Base-by-base conservation (phyloP, 2,113 vertebrate species). In the Hydrochoerus hydrochaeris region DNA sequence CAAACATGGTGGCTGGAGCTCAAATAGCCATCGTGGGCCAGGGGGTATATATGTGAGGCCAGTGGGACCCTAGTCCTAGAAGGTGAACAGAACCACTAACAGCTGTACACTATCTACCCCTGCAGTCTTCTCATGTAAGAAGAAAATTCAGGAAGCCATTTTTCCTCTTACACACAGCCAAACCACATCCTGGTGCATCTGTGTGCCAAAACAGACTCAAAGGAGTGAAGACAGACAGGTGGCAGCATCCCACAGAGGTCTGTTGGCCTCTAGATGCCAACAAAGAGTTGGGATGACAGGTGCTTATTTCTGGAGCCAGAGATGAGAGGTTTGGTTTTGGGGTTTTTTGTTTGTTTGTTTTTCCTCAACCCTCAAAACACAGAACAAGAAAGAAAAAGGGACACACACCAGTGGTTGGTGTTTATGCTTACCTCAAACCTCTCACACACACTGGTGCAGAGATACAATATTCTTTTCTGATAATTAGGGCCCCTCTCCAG, bases 121-220 rank as follows among this genome's bases (percentile, higher is more conserved):
- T 77, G 17, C 62, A 32, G 20, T 93, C 41, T 94, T 78, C 49
- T 91, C 52, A 54, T 22, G 46, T 87, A 84, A 80, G 85, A 57
- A 38, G 52, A 77, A 91, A 96, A 71, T 4, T 62, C 38, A 84
- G 28, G 81, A 82, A 93, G 88, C 28, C 28, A 30, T 60, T 41
- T 82, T 57, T 38, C 7, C 20, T 28, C 82, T 54, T 44, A 38
- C 38, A 92, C 44, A 62, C 17, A 92, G 67, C 57, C 75, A 88
- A 41, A 75, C 32, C 38, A 52, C 69, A 91, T 86, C 83, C 28
- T 67, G 69, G 84, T 67, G 87, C 2, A 88, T 30, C 60, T 0
- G 41, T 41, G 60, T 71, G 87, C 78, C 92, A 94, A 92, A 69
- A 26, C 62, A 69, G 32, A 95, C n/a, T 90, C 60, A 77, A n/a